A percentile compares a stretch with the other conserved stretches of the same genome.
Conservation (phyloP, 2,797 vertebrate genomes). For the Mycteria americana region DNA sequence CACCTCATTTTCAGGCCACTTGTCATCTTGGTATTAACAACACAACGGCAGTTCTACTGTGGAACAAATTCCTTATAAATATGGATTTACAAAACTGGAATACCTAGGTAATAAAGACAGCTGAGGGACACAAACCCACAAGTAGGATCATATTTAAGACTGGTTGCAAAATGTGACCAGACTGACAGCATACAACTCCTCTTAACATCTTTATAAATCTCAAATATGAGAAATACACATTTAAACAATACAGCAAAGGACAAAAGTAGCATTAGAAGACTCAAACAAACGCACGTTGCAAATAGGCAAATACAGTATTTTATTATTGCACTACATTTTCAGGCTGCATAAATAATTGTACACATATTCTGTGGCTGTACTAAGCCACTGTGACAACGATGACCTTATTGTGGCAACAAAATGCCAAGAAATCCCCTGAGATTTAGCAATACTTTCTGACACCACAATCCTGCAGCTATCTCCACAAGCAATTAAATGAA, state of each 20-base stretch:
- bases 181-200: background rate
- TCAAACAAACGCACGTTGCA: background rate
- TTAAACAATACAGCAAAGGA: constrained; percentile 1
- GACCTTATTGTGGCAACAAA: constrained; percentile 64
- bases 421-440: constrained; percentile 42
- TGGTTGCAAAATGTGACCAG: constrained; percentile 1
- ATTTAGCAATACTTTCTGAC: constrained; percentile 54
- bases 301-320: background rate
- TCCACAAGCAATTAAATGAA: constrained; percentile 50
- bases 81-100: constrained; percentile 35
- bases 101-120: background rate
- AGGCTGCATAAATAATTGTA: constrained; percentile 7
- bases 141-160: background rate
- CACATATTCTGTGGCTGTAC: background rate
- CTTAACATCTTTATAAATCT: background rate
- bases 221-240: background rate
- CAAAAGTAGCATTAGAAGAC: background rate
- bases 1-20: background rate
- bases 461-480: constrained; percentile 51
- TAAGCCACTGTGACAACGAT: constrained; percentile 50
- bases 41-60: background rate
- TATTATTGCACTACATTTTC: constrained; percentile 37
- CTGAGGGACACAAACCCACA: background rate
- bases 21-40: constrained; percentile 27
- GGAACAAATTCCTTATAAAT: constrained; percentile 42